Evolutionary conservation across 2,888 invertebrate species (phyloP).

Genomic region (Ischnura elegans): DNA sequence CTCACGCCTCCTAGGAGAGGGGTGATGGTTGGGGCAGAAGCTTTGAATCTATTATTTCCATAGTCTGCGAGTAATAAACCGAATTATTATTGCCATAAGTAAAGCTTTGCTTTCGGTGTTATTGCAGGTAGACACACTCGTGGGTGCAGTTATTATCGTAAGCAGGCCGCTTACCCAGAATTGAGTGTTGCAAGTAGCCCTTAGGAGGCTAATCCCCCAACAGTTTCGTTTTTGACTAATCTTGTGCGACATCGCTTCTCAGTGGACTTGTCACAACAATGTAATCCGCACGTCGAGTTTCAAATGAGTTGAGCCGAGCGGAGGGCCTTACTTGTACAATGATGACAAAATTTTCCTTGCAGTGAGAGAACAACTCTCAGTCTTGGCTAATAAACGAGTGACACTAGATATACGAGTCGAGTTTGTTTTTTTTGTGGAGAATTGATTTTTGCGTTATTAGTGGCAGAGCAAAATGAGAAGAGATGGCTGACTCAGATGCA

Average conservation of each 20-base stretch:
- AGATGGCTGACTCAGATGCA: background rate
- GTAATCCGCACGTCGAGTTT: background rate
- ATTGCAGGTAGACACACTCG: background rate
- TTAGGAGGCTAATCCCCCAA: background rate
- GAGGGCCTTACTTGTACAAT: background rate
- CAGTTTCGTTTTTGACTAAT: background rate
- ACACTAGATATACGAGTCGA: background rate
- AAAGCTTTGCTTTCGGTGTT: too few species aligned
- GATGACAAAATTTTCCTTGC: background rate
- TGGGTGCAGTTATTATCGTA: background rate
- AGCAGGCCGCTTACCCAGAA: background rate
- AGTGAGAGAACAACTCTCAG: background rate
- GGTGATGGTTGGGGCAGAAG: too few species aligned
- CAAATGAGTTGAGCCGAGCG: background rate
- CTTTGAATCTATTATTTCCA: too few species aligned
- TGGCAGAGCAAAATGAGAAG: background rate
- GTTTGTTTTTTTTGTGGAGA: background rate
- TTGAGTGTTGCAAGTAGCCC: background rate
- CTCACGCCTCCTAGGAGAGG: too few species aligned
- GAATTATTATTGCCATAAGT: too few species aligned
- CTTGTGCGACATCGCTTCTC: background rate
- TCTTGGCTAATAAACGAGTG: background rate
- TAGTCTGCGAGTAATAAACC: too few species aligned
- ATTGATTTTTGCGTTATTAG: background rate
- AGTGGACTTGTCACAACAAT: background rate